Evolutionary conservation across 2,113 vertebrate species (phyloP), one percentile per base, ranked within the genome.

Genomic region (Tetrao urogallus): DNA sequence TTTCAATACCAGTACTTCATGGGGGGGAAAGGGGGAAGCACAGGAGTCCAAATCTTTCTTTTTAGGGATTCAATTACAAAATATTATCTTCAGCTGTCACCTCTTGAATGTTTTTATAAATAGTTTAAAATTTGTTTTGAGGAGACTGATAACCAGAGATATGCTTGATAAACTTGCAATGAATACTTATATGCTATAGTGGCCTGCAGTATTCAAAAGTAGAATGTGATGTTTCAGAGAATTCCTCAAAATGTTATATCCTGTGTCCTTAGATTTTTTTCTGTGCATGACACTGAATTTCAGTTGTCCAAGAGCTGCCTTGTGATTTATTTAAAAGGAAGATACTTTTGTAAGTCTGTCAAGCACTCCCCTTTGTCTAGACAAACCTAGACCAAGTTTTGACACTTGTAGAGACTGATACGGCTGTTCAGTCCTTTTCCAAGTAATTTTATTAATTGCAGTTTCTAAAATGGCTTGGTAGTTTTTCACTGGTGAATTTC

Each of bases 301-400:
- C 36, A 32, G 9, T 58, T 85, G 54, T 65, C 73, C 30, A 64
- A 38, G 38, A 77, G 17, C 7, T 83, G 22, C 18, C 24, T 80
- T 83, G 20, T 71, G 22, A 84, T 82, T 57, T 82, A 64, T 88
- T 91, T 93, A 77, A 77, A 93, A 82, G 34, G 18, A 64, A 28
- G 61, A 40, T 40, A 17, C 21, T 32, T 87, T 76, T 45, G 25
- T 6, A 67, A 66, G 24, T 76, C 47, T 60, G 45, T 85, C 30
- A 82, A 75, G 38, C 9, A 25, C 42, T 72, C 67, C 73, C 16
- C 25, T 47, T 78, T 82, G 36, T 77, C 80, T 74, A 82, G 47
- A 88, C 40, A 86, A n/a, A n/a, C 40, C n/a, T 69, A 76, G 82
- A 81, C n/a, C 72, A 93, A 87, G 5, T 50, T 13, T 57, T 88